A percentile compares a stretch with the other conserved stretches of the same genome.
Conservation (phyloP, 1,140 invertebrate species). For the Euschistus heros region DNA sequence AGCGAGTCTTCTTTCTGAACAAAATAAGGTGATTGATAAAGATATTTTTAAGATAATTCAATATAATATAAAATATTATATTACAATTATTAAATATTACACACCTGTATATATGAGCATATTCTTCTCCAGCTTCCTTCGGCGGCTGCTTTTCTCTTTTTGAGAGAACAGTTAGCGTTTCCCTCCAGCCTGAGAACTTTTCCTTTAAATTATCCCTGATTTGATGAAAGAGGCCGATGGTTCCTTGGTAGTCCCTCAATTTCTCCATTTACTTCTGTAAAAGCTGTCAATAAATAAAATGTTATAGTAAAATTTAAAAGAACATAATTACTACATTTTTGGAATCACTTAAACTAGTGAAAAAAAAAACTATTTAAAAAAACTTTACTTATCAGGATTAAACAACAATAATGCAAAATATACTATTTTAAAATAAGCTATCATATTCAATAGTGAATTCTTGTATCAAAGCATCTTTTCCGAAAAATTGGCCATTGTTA, state of each 20-base stretch:
- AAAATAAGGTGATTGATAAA: slow-evolving; percentile 20
- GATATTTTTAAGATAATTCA: not conserved
- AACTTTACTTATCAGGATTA: no score
- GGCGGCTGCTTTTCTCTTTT: not conserved
- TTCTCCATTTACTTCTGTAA: slow-evolving; percentile 43
- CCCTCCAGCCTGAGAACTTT: slow-evolving; percentile 46
- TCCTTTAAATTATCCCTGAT: slow-evolving; percentile 49
- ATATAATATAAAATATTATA: not conserved
- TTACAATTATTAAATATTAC: not conserved
- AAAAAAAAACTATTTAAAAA: no score
- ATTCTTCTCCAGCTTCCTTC: slow-evolving; percentile 39
- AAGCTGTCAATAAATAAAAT: not conserved
- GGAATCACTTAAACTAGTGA: no score
- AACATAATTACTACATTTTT: no score
- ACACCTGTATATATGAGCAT: slow-evolving; percentile 67
- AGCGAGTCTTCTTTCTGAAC: slow-evolving; percentile 61
- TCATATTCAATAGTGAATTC: no score
- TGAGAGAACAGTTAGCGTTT: slow-evolving; percentile 33
- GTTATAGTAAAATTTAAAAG: no score
- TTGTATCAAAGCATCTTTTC: no score
- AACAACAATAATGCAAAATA: no score
- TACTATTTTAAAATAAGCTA: no score
- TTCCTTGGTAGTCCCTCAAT: slow-evolving; percentile 64
- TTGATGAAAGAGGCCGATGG: slow-evolving; percentile 56
- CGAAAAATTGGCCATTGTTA: no score